phyloP scores from a whole-genome alignment of 1,140 invertebrate genomes.

The Apolygus lucorum region DNA sequence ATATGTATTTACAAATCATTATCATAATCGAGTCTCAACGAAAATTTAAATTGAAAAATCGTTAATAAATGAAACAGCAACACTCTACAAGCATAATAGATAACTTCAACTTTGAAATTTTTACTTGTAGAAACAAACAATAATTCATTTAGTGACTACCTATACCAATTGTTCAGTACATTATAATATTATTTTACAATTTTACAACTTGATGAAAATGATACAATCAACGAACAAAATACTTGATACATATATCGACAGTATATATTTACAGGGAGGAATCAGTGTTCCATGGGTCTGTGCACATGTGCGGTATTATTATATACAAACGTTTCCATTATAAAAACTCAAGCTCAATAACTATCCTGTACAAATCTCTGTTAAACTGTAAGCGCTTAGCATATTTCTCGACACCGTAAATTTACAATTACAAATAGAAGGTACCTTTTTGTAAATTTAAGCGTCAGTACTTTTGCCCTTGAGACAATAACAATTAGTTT shows the following conservation, averaged over 20 bases:
- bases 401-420: too few species aligned
- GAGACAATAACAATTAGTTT: too few species aligned
- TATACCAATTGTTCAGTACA: constrained; percentile 11
- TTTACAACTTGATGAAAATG: constrained; percentile 4
- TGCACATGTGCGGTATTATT: background rate
- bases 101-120: constrained; percentile 1
- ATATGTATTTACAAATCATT: too few species aligned
- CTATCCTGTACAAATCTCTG: background rate
- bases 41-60: too few species aligned
- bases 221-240: background rate
- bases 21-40: too few species aligned
- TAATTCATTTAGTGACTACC: background rate
- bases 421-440: too few species aligned
- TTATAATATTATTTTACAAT: constrained; percentile 4
- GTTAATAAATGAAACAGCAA: background rate
- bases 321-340: background rate
- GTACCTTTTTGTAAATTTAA: too few species aligned
- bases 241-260: background rate
- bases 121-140: constrained; percentile 4
- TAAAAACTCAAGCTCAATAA: background rate
- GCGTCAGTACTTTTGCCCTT: too few species aligned
- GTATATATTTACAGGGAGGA: background rate
- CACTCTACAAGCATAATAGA: background rate
- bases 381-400: too few species aligned
- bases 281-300: background rate